Base-by-base conservation (phyloP, 2,888 invertebrate species). In the Cephus runcator region DNA sequence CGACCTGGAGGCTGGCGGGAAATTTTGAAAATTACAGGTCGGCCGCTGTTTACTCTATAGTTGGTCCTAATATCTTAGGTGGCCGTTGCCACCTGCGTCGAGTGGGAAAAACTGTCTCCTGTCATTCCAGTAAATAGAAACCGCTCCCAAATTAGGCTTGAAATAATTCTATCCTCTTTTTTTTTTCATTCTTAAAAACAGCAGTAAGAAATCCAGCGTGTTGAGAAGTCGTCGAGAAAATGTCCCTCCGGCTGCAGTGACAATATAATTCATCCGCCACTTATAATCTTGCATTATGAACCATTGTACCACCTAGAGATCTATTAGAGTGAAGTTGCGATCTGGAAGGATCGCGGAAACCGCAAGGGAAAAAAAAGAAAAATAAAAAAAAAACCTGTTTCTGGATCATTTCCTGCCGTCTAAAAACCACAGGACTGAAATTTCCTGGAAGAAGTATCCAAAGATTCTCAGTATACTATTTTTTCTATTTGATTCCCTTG, bases 251-350 rank as follows among this genome's bases (percentile, higher is more conserved):
- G 23, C 23, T 56, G 56, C 23, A 56, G 56, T 56, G 56, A 56
- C 56, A 56, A 56, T 56, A 56, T 15, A 56, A 56, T 56, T 56
- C 56, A 56, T 56, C 56, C 56, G 56, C 56, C 56, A 56, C 56
- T 56, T 56, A 56, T 23, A 56, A 56, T 23, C 79, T 82, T 23
- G 77, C 73, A 80, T 82, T 82, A 80, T 68, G 69, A 73, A 69
- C 73, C 79, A 69, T 80, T 78, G 78, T 75, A 36, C 76, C 74
- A 74, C 75, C 75, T 40, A 56, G 31, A 73, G 74, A 12, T 69
- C 73, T 34, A 23, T 23, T 56, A 2, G 23, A 6, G 9, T 56
- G 2, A 9, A 23, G 23, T 56, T 15, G 56, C 23, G 23, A 56
- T 56, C 56, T 56, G 56, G 9, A 56, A 23, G 56, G 56, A 56